These are phyloP conservation scores for Amphimedon queenslandica DNA, from an alignment of 37 sponge, comb jelly and placozoan genomes.

Conservation along the genomic window DNA sequence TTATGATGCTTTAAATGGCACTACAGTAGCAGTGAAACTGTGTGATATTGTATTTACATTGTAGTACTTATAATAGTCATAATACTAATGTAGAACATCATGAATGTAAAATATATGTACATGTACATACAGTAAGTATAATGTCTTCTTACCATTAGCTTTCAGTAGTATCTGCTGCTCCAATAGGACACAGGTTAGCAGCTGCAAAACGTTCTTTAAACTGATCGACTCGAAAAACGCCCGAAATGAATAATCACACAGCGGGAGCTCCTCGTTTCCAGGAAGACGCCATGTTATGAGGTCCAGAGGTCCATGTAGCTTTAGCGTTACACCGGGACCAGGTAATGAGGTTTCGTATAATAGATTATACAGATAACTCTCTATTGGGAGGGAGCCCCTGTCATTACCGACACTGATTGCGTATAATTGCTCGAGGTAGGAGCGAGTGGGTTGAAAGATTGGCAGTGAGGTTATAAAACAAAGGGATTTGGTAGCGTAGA, in stretches of 20 bases:
- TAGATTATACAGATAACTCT: constrained; percentile 76
- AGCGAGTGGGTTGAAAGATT: constrained; percentile 28
- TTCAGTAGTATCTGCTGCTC: constrained; percentile 89
- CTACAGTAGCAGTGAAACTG: no score
- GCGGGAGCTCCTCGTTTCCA: constrained; percentile 41
- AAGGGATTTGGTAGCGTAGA: constrained; percentile 57
- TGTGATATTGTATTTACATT: no score
- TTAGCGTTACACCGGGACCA: constrained; percentile 60
- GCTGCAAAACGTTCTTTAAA: constrained; percentile 39
- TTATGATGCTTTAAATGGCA: no score
- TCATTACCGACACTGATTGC: constrained; percentile 24
- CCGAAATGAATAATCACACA: constrained; percentile 81
- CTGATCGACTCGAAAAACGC: constrained; percentile 67
- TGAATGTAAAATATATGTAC: no score
- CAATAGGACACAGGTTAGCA: constrained; percentile 75
- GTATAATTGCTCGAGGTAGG: constrained; percentile 60
- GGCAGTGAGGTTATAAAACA: constrained; percentile 57
- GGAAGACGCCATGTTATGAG: constrained; percentile 38
- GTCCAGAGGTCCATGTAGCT: constrained; percentile 54
- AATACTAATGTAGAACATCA: no score
- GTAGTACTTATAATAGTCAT: no score
- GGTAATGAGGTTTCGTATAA: constrained; percentile 74
- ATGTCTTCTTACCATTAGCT: constrained; percentile 63
- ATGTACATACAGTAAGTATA: no score
- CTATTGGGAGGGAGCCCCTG: constrained; percentile 50